Evolutionary conservation across 2,113 vertebrate species (phyloP).

Genomic region (Ictidomys tridecemlineatus): DNA sequence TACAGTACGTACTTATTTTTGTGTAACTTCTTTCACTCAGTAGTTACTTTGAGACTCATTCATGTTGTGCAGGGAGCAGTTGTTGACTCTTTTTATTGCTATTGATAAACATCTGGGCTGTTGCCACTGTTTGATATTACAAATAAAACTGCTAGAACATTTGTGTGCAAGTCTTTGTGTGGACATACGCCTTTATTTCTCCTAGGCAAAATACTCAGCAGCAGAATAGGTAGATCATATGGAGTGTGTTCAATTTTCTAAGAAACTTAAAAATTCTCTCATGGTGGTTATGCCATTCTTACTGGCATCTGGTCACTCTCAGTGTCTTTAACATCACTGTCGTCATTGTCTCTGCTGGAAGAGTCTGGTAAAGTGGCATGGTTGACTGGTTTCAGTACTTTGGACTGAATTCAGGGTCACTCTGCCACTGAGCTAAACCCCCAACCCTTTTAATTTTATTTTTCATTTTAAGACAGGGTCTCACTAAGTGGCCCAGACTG

Average conservation of each 20-base stretch:
- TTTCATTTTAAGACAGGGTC: too few species aligned
- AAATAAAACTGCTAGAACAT: not conserved
- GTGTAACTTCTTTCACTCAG: not conserved
- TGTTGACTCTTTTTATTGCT: not conserved
- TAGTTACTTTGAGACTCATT: not conserved
- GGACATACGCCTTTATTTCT: not conserved
- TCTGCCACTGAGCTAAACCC: too few species aligned
- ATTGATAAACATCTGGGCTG: too few species aligned
- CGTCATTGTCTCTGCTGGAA: not conserved
- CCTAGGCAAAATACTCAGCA: not conserved
- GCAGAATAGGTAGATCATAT: not conserved
- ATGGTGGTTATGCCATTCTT: not conserved
- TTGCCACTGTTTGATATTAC: not conserved
- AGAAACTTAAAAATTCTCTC: not conserved
- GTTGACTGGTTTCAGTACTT: too few species aligned
- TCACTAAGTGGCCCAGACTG: too few species aligned
- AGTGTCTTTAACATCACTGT: not conserved
- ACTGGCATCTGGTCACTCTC: not conserved
- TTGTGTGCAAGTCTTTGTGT: too few species aligned
- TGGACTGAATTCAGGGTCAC: too few species aligned
- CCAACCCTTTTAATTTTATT: too few species aligned
- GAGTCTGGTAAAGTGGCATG: too few species aligned
- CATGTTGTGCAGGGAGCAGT: too few species aligned
- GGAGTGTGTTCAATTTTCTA: not conserved
- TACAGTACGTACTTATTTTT: not conserved